Evolutionary conservation across 2,888 invertebrate species (phyloP).

Genomic region (Siphonodentalium dalli): DNA sequence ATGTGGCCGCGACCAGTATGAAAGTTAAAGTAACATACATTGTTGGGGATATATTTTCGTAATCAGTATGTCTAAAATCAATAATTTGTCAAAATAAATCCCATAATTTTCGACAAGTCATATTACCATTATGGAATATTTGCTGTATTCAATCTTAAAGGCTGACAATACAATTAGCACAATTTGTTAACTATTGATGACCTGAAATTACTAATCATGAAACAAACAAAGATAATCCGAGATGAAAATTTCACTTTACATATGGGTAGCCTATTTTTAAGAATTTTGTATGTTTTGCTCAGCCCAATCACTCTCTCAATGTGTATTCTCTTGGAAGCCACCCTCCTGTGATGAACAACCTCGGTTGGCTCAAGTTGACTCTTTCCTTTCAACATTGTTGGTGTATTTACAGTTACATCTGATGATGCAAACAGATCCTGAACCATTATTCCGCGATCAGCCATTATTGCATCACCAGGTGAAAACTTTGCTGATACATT

Average conservation of each 20-base stretch:
- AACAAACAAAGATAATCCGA: slow-evolving; percentile 19
- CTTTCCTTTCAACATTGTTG: slow-evolving; percentile 31
- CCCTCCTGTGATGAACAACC: slow-evolving; percentile 25
- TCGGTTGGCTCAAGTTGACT: slow-evolving; percentile 28
- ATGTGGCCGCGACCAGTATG: no score
- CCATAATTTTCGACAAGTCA: no score
- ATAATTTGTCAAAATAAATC: no score
- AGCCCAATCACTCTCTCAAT: slow-evolving; percentile 28
- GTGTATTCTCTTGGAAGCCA: slow-evolving; percentile 22
- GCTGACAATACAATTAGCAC: slow-evolving; percentile 23
- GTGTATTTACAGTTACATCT: slow-evolving; percentile 31
- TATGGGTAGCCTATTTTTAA: slow-evolving; percentile 6
- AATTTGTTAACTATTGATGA: no score
- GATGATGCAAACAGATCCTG: slow-evolving; percentile 33
- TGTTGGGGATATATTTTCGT: no score
- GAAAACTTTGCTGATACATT: no score
- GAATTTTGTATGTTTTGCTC: slow-evolving; percentile 23
- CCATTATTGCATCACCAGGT: slow-evolving; percentile 30
- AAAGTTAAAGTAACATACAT: no score
- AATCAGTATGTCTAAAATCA: no score
- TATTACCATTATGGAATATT: neutral
- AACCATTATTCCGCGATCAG: slow-evolving; percentile 34
- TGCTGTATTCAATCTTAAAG: neutral
- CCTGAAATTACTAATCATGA: slow-evolving; percentile 24
- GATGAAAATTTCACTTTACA: slow-evolving; percentile 11